phyloP scores from a whole-genome alignment of 92 coral and sea anemone genomes.

The Paramuricea clavata region DNA sequence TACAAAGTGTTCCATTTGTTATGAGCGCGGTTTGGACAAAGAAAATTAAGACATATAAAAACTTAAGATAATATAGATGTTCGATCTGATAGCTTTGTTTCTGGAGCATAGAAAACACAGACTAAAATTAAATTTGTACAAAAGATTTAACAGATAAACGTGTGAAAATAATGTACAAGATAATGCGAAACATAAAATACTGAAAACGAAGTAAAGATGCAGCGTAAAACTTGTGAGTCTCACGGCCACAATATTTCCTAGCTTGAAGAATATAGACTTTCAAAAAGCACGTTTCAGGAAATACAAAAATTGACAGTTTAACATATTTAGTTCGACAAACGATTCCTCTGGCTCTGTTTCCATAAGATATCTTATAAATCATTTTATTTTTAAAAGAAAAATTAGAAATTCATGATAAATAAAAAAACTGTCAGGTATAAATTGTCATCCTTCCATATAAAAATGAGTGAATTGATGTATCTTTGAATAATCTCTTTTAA shows the following conservation, averaged over 20 bases:
- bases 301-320: background rate
- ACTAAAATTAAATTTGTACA: background rate
- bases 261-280: no score
- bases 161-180: background rate
- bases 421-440: conserved; percentile 37
- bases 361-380: background rate
- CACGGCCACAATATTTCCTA: no score
- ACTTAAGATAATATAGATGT: background rate
- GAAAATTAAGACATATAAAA: background rate
- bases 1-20: background rate
- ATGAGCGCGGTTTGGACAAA: background rate
- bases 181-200: background rate
- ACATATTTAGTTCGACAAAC: background rate
- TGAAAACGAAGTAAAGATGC: background rate
- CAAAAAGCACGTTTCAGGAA: no score
- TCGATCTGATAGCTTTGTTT: background rate
- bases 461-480: background rate
- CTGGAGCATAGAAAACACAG: background rate
- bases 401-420: conserved; percentile 11
- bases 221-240: background rate
- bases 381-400: background rate
- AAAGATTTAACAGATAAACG: background rate
- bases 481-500: background rate
- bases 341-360: background rate
- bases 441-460: conserved; percentile 3